phyloP scores from a whole-genome alignment of 2,888 invertebrate genomes.

The Lycocerus yunnanus region DNA sequence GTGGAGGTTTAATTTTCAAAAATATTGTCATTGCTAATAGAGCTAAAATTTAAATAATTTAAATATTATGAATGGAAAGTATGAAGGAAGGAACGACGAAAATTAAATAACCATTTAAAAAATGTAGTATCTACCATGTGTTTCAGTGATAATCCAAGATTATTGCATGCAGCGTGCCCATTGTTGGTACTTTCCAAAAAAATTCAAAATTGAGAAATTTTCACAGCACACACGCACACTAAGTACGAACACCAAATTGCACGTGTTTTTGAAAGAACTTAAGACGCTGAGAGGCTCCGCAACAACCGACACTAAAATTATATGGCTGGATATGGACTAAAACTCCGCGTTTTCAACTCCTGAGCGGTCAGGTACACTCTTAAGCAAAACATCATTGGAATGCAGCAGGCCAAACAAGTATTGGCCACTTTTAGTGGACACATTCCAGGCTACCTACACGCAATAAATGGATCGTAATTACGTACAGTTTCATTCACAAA shows the following conservation, averaged over 20 bases:
- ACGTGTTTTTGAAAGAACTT: conserved; percentile 45
- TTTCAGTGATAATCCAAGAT: conserved; percentile 46
- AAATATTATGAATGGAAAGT: not conserved
- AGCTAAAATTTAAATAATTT: not conserved
- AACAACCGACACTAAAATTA: conserved; percentile 50
- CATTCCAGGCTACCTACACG: conserved; percentile 31
- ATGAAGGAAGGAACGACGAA: not conserved
- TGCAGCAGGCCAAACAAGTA: conserved; percentile 47
- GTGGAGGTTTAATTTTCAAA: not conserved
- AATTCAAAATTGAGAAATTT: conserved; percentile 40
- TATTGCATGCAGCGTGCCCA: conserved; percentile 37
- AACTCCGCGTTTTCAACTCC: conserved; percentile 51
- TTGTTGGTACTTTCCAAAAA: conserved; percentile 14
- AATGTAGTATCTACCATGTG: conserved; percentile 45
- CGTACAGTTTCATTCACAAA: conserved; percentile 45
- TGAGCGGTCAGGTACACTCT: conserved; percentile 56
- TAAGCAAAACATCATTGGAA: conserved; percentile 55
- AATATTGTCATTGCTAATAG: not conserved
- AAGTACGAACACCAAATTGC: conserved; percentile 41
- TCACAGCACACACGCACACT: conserved; percentile 38
- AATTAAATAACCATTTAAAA: conserved; percentile 20
- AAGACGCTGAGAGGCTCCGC: conserved; percentile 28
- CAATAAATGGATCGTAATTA: conserved; percentile 41
- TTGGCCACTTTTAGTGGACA: conserved; percentile 18
- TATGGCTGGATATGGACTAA: conserved; percentile 44